Percentiles rank a stretch among this genome's conserved stretches.
These are phyloP conservation scores for Lypha dubia DNA, from an alignment of 2,888 invertebrate genomes.

Conservation along the genomic window DNA sequence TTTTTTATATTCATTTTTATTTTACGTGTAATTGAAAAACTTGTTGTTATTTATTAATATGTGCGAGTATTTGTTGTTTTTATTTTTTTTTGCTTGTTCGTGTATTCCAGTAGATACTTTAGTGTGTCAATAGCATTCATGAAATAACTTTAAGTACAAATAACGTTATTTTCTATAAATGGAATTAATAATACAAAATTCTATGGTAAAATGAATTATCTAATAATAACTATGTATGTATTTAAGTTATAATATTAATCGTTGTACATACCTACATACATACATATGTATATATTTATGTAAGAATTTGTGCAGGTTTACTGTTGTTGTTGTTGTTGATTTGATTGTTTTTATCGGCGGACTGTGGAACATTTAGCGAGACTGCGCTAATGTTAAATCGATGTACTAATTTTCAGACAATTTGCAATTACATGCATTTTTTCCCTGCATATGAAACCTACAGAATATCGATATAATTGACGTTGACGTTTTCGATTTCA, in stretches of 20 bases:
- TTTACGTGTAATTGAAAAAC: conserved; percentile 44
- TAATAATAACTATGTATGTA: too few relatives aligned
- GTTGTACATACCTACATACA: too few relatives aligned
- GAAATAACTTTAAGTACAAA: conserved; percentile 54
- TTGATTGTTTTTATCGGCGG: not conserved
- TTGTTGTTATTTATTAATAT: conserved; percentile 29
- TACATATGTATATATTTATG: too few relatives aligned
- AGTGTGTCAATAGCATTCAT: conserved; percentile 58
- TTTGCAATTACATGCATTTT: too few relatives aligned
- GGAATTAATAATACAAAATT: conserved; percentile 25
- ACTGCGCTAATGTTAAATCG: too few relatives aligned
- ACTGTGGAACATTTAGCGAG: too few relatives aligned
- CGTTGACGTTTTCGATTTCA: too few relatives aligned
- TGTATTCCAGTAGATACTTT: too few relatives aligned
- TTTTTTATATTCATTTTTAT: not conserved
- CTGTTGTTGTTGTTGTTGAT: not conserved
- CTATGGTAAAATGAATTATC: not conserved
- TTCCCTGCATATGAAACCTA: too few relatives aligned
- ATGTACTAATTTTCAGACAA: too few relatives aligned
- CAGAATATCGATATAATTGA: too few relatives aligned
- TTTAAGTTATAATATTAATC: not conserved
- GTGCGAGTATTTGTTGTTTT: not conserved
- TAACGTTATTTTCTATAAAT: conserved; percentile 39
- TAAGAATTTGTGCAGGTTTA: not conserved
- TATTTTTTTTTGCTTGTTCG: conserved; percentile 23